Percentiles rank a stretch among this genome's conserved stretches.
These are phyloP conservation scores for Tipula helvola DNA, from an alignment of 2,888 invertebrate species.

Conservation along the genomic window DNA sequence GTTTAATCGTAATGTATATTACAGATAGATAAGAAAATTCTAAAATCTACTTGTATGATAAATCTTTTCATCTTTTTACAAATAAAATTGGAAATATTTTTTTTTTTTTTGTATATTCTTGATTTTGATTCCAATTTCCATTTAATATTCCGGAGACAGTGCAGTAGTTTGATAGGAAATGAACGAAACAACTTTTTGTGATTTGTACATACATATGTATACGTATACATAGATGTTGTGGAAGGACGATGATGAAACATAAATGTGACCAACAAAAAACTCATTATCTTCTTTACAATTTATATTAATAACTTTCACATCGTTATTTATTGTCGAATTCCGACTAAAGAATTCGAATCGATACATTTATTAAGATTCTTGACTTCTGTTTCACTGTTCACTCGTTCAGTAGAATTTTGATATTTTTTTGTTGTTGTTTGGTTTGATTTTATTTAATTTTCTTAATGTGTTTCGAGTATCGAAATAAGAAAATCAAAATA, in stretches of 20 bases:
- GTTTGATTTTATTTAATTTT: not conserved
- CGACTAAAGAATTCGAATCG: not conserved
- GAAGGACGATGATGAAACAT: not conserved
- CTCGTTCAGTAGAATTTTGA: not conserved
- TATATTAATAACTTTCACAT: not conserved
- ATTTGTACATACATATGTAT: not conserved
- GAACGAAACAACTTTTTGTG: not conserved
- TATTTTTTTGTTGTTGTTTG: not conserved
- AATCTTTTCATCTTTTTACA: not conserved
- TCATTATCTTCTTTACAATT: not conserved
- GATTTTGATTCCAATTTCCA: not conserved
- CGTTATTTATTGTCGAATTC: not conserved
- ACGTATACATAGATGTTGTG: not conserved
- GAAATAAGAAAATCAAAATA: not conserved
- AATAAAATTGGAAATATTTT: not conserved
- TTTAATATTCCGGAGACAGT: not conserved
- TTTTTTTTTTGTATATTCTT: not conserved
- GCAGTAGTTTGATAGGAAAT: not conserved
- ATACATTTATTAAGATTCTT: not conserved
- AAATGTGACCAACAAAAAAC: not conserved
- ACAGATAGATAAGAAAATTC: not conserved
- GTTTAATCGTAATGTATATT: not conserved
- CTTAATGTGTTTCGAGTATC: not conserved
- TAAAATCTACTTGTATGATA: not conserved
- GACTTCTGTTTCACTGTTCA: not conserved